phyloP scores from a whole-genome alignment of 2,888 invertebrate genomes.

The Bugula neritina region DNA sequence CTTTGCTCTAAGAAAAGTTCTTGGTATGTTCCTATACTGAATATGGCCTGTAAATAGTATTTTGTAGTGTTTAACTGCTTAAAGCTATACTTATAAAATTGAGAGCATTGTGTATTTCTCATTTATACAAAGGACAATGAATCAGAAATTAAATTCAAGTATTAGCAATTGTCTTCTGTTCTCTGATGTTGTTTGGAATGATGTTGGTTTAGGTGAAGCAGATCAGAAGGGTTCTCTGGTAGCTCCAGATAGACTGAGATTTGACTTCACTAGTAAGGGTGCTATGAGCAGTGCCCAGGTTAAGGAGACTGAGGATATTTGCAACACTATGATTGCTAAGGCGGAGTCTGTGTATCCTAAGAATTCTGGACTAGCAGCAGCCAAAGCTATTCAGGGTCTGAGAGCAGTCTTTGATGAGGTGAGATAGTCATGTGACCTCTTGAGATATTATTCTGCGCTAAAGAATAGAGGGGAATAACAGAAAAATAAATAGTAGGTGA shows the following conservation, averaged over 20 bases:
- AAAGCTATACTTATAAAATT: too few species aligned
- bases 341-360: conserved; percentile 81
- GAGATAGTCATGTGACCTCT: too few species aligned
- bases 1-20: conserved; percentile 80
- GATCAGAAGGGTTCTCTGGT: conserved; percentile 96
- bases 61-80: too few species aligned
- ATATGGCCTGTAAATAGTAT: too few species aligned
- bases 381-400: conserved; percentile 67
- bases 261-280: conserved; percentile 78
- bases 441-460: too few species aligned
- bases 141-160: too few species aligned
- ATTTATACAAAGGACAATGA: too few species aligned
- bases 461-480: too few species aligned
- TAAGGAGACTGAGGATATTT: conserved; percentile 73
- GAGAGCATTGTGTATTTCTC: too few species aligned
- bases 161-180: too few species aligned
- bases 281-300: conserved; percentile 85
- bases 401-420: conserved; percentile 94
- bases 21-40: conserved; percentile 57
- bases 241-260: conserved; percentile 89
- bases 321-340: conserved; percentile 68
- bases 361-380: conserved; percentile 72
- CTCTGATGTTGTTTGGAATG: too few species aligned
- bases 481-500: too few species aligned
- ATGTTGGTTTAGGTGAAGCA: conserved; percentile 60